Evolutionary conservation across 1,140 invertebrate species (phyloP), one percentile per base, ranked within the genome.

Genomic region (Drosophila rhopaloa): DNA sequence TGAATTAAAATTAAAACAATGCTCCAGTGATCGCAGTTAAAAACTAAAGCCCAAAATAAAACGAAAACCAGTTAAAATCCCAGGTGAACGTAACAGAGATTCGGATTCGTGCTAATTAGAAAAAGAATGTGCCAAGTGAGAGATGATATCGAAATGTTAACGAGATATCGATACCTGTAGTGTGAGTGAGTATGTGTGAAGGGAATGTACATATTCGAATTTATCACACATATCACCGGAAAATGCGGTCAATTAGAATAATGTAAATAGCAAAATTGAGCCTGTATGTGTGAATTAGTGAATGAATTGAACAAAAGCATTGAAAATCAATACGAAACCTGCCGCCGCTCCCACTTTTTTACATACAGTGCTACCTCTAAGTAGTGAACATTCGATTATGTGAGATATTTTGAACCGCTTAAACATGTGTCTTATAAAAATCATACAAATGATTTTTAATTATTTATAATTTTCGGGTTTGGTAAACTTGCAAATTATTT

Each of bases 281-380:
- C 8, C 19, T 53, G 48, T 53, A 50, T 56, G 41, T 53, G 61
- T 48, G 82, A 88, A 83, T 88, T 80, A 88, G 79, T 88, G 83
- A 88, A 88, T 88, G 83, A 86, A 86, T 82, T 83, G 83, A 83
- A 79, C 79, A 88, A 86, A 86, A 88, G 76, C 83, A 82, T 76
- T 82, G 76, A 89, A 88, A 88, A 88, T 88, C 83, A 88, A 88
- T 86, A 86, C 72, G 60, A 88, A 88, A 88, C 80, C 83, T 89
- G 80, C 60, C 80, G 83, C 83, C 83, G 83, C 83, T 88, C 83
- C 83, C 83, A 83, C 62, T 86, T 85, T 51, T 51, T 27, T 51
- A 51, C 9, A 51, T 51, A 51, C 48, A 35, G 48, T 51, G 29
- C 4, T 35, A 14, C 48, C 29, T 51, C 8, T 10, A 16, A 16